A percentile compares a stretch with the other conserved stretches of the same genome.
These are phyloP conservation scores for Gymnothorax reevesii DNA, from an alignment of 2,797 vertebrate species.

Conservation along the genomic window DNA sequence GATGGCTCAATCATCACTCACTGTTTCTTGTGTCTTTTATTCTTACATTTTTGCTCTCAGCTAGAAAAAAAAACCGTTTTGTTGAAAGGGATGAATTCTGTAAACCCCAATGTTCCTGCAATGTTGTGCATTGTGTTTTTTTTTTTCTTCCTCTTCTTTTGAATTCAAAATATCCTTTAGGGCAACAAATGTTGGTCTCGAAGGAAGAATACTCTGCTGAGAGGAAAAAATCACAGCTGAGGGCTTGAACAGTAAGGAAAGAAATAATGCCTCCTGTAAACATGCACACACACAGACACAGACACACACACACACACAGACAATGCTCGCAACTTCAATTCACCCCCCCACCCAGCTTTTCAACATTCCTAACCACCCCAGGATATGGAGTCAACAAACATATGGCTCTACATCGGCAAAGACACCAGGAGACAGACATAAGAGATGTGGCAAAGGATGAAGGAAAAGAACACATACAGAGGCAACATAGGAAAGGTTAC, in stretches of 20 bases:
- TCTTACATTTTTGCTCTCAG: background rate
- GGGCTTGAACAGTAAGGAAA: constrained; percentile 60
- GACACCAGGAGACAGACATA: constrained; percentile 72
- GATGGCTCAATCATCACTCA: constrained; percentile 25
- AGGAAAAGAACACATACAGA: constrained; percentile 71
- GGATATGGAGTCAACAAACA: constrained; percentile 77
- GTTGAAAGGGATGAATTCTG: constrained; percentile 13
- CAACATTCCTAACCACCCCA: constrained; percentile 61
- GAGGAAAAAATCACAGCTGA: constrained; percentile 55
- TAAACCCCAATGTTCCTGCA: constrained; percentile 42
- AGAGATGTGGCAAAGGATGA: constrained; percentile 78
- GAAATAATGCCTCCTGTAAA: constrained; percentile 28
- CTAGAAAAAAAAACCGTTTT: constrained; percentile 2
- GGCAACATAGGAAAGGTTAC: constrained; percentile 62
- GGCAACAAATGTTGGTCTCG: constrained; percentile 52
- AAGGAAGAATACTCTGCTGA: constrained; percentile 27
- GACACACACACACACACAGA: constrained; percentile 42
- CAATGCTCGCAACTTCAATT: constrained; percentile 32
- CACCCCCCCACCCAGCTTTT: constrained; percentile 41
- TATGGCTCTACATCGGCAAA: constrained; percentile 66
- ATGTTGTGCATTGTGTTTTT: constrained; percentile 48
- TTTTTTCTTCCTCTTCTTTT: constrained; percentile 62
- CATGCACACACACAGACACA: constrained; percentile 43
- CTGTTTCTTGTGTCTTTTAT: constrained; percentile 14
- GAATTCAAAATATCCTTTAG: constrained; percentile 48